Conservation (phyloP, 2,113 vertebrate genomes). For the Cyprinodon tularosa region DNA sequence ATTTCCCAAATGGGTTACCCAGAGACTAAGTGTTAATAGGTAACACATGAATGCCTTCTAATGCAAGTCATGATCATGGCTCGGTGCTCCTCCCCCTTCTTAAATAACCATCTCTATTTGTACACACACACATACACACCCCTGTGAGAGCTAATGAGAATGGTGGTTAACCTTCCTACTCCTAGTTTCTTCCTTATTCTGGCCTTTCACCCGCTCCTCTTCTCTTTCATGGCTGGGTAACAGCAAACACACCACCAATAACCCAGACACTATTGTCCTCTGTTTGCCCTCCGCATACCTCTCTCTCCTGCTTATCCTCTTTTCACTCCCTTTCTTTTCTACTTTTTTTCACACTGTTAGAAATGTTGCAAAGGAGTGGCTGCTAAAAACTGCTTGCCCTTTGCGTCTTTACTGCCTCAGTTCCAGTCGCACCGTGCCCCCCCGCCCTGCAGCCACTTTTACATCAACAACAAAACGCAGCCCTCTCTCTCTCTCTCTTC, state of each 20-base stretch:
- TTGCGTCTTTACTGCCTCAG: conserved; percentile 8
- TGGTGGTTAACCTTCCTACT: conserved; percentile 39
- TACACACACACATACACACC: conserved; percentile 6
- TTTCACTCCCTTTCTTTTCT: conserved; percentile 46
- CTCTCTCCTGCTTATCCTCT: conserved; percentile 54
- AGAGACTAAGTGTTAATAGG: conserved; percentile 61
- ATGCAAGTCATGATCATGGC: conserved; percentile 50
- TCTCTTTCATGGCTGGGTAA: conserved; percentile 56
- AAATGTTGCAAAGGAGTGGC: conserved; percentile 50
- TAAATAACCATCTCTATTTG: conserved; percentile 47
- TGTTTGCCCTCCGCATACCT: conserved; percentile 75
- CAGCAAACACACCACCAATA: conserved; percentile 50
- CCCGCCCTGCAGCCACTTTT: conserved; percentile 21
- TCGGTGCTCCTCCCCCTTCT: conserved; percentile 26
- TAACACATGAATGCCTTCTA: conserved; percentile 62
- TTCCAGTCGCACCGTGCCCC: conserved; percentile 15
- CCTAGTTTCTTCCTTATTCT: conserved; percentile 22
- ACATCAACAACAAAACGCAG: conserved; percentile 19
- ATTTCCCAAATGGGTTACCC: conserved; percentile 35
- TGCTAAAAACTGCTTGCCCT: conserved; percentile 9
- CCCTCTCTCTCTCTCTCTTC: conserved; percentile 7
- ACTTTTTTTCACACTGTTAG: conserved; percentile 23
- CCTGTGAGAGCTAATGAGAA: conserved; percentile 30
- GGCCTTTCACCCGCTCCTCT: conserved; percentile 47
- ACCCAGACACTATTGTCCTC: conserved; percentile 71